Percentiles rank a stretch among this genome's conserved stretches.
These are phyloP conservation scores for Dione juno DNA, from an alignment of 2,888 invertebrate species.

Conservation along the genomic window DNA sequence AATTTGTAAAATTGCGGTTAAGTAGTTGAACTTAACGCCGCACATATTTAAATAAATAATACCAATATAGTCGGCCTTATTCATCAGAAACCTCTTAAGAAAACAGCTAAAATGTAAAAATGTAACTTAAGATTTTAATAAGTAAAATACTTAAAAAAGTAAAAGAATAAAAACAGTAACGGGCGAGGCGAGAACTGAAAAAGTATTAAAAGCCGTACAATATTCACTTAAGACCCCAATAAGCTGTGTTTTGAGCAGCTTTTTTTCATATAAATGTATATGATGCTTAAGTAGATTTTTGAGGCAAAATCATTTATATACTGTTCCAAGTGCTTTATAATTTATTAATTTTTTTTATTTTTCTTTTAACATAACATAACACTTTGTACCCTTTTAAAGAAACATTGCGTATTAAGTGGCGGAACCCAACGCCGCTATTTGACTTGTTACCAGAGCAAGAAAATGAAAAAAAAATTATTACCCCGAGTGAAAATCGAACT, in stretches of 20 bases:
- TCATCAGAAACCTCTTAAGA: not conserved
- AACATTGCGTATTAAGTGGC: too few species aligned
- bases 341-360: too few species aligned
- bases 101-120: not conserved
- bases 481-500: too few species aligned
- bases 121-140: conserved; percentile 6
- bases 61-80: not conserved
- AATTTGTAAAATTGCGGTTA: too few species aligned
- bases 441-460: too few species aligned
- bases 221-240: conserved; percentile 11
- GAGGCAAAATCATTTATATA: not conserved
- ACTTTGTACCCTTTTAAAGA: too few species aligned
- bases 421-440: too few species aligned
- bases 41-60: not conserved
- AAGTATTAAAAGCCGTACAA: conserved; percentile 18
- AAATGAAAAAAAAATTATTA: too few species aligned
- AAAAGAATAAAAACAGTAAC: conserved; percentile 5
- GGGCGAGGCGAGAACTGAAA: conserved; percentile 20
- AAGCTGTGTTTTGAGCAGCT: conserved; percentile 14
- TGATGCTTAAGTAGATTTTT: not conserved
- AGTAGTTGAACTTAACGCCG: too few species aligned
- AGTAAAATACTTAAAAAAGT: not conserved
- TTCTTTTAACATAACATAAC: too few species aligned
- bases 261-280: not conserved
- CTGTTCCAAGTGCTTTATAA: too few species aligned